Conservation (phyloP, 2,888 invertebrate genomes). For the Epistrophella euchroma region DNA sequence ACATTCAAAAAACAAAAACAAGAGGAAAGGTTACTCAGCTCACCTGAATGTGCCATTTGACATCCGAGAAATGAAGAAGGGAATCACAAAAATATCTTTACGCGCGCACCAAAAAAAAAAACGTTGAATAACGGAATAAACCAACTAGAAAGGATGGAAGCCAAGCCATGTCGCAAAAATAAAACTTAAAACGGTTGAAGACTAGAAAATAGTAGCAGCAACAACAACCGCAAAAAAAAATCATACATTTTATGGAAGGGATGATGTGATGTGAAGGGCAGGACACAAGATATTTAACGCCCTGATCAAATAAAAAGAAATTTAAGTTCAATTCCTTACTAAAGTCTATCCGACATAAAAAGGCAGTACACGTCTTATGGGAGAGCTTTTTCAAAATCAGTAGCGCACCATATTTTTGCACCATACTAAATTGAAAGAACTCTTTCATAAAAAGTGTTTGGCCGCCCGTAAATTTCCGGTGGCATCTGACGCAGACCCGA, state of each 20-base stretch:
- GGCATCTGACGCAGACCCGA: too few relatives aligned
- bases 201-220: neutral
- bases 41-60: conserved; percentile 69
- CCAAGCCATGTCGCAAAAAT: conserved; percentile 20
- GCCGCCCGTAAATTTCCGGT: too few relatives aligned
- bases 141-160: conserved; percentile 47
- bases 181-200: neutral
- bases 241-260: conserved; percentile 20
- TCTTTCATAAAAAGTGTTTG: too few relatives aligned
- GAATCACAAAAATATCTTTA: conserved; percentile 18
- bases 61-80: conserved; percentile 54
- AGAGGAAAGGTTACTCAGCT: conserved; percentile 41
- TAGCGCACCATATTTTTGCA: too few relatives aligned
- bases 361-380: too few relatives aligned
- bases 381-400: too few relatives aligned
- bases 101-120: conserved; percentile 36
- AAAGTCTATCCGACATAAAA: too few relatives aligned
- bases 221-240: conserved; percentile 22
- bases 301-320: neutral
- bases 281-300: neutral
- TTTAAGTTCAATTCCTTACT: too few relatives aligned
- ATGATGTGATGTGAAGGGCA: neutral
- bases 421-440: too few relatives aligned
- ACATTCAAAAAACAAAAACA: neutral
- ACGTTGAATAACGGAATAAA: conserved; percentile 43